phyloP scores from a whole-genome alignment of 2,113 vertebrate species.

The Phasianus colchicus region DNA sequence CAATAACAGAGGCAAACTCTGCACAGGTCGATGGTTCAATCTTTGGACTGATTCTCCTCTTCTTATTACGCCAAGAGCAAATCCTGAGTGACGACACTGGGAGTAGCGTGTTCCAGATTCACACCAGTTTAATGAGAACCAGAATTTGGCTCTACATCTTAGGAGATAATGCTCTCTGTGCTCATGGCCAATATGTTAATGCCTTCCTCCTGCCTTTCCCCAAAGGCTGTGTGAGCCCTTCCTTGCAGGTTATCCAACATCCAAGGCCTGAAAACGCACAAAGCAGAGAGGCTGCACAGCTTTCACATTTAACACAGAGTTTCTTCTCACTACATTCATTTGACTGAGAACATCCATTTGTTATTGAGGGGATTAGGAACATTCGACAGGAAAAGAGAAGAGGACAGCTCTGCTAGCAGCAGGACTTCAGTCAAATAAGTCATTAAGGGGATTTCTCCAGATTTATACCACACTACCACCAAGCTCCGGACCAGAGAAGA shows the following conservation, averaged over 20 bases:
- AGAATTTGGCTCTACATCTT: slow-evolving; percentile 42
- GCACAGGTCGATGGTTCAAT: background rate
- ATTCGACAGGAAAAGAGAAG: background rate
- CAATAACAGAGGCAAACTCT: background rate
- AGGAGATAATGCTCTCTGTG: slow-evolving; percentile 49
- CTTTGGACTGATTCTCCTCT: background rate
- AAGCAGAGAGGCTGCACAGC: background rate
- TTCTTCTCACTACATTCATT: background rate
- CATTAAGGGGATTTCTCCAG: background rate
- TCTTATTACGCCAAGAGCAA: background rate
- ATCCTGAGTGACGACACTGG: background rate
- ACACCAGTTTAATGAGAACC: slow-evolving; percentile 31
- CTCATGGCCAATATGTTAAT: slow-evolving; percentile 24
- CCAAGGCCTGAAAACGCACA: slow-evolving; percentile 34
- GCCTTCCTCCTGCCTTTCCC: slow-evolving; percentile 20
- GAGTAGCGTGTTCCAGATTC: background rate
- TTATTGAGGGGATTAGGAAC: background rate
- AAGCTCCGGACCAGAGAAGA: background rate
- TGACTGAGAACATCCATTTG: background rate
- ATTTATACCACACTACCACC: background rate
- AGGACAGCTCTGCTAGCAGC: background rate
- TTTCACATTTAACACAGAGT: background rate
- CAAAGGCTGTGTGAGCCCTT: background rate
- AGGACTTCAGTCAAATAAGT: background rate
- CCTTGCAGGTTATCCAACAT: slow-evolving; percentile 39